phyloP scores from a whole-genome alignment of 2,113 vertebrate genomes.

The Bubo bubo region DNA sequence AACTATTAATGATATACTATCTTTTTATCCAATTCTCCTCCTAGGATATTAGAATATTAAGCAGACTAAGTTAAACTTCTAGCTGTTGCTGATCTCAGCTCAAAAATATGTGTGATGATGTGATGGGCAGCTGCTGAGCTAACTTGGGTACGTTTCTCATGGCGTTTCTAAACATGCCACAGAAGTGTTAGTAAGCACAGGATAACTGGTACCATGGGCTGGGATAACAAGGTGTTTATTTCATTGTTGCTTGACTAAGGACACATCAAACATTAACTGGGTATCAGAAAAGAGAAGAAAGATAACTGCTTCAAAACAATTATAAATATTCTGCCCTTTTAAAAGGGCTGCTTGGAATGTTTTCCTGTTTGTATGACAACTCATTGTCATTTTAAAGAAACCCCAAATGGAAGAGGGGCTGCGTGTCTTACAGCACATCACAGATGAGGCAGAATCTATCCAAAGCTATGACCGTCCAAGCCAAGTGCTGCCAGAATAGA shows the following conservation, averaged over 20 bases:
- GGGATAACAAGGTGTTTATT: background rate
- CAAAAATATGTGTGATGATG: background rate
- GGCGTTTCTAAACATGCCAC: background rate
- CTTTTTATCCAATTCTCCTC: background rate
- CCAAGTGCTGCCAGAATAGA: rapidly evolving
- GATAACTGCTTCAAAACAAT: background rate
- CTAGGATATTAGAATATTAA: background rate
- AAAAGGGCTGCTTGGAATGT: background rate
- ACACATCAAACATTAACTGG: background rate
- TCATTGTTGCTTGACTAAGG: background rate
- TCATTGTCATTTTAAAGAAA: background rate
- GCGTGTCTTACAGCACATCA: background rate
- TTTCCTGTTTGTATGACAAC: background rate
- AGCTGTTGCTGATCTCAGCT: background rate
- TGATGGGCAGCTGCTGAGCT: background rate
- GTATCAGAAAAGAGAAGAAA: background rate
- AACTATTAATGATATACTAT: background rate
- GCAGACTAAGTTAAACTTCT: background rate
- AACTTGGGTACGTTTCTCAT: background rate
- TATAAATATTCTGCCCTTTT: background rate
- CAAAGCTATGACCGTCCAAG: background rate
- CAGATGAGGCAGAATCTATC: background rate
- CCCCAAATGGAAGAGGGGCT: rapidly evolving
- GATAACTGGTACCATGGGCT: background rate
- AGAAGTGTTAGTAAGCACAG: background rate